These are phyloP conservation scores for Datnioides undecimradiatus DNA, from an alignment of 2,113 vertebrate genomes.

Conservation along the genomic window DNA sequence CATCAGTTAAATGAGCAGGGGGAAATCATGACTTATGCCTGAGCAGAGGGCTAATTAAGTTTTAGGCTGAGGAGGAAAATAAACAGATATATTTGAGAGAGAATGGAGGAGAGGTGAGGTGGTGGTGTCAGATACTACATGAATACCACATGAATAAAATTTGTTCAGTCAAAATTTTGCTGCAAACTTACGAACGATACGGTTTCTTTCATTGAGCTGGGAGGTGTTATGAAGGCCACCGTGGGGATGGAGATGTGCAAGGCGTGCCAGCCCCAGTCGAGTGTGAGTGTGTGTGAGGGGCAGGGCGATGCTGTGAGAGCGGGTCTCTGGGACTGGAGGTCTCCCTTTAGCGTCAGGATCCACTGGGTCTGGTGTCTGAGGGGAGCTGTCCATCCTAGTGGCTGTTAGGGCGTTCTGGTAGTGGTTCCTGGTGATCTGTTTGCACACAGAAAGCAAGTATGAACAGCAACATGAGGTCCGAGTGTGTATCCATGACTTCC, in stretches of 20 bases:
- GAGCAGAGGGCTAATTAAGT: not conserved
- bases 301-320: constrained; percentile 83
- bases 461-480: not conserved
- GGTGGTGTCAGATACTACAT: not conserved
- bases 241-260: constrained; percentile 78
- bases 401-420: constrained; percentile 96
- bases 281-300: constrained; percentile 76
- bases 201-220: constrained; percentile 88
- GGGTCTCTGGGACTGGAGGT: constrained; percentile 72
- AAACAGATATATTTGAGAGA: not conserved
- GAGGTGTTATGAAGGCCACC: constrained; percentile 77
- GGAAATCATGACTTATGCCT: not conserved
- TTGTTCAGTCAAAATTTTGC: too few relatives aligned
- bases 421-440: constrained; percentile 93
- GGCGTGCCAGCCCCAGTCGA: constrained; percentile 77
- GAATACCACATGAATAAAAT: not conserved
- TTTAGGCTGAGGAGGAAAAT: not conserved
- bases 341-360: constrained; percentile 70
- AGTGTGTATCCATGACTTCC: not conserved
- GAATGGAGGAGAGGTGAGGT: not conserved
- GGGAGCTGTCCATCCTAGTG: constrained; percentile 94
- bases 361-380: constrained; percentile 92
- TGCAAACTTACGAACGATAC: constrained; percentile 82
- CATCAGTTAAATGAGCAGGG: not conserved
- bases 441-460: not conserved